Percentiles rank a stretch among this genome's conserved stretches.
Conservation (phyloP, 2,113 vertebrate genomes). For the Nothoprocta perdicaria region DNA sequence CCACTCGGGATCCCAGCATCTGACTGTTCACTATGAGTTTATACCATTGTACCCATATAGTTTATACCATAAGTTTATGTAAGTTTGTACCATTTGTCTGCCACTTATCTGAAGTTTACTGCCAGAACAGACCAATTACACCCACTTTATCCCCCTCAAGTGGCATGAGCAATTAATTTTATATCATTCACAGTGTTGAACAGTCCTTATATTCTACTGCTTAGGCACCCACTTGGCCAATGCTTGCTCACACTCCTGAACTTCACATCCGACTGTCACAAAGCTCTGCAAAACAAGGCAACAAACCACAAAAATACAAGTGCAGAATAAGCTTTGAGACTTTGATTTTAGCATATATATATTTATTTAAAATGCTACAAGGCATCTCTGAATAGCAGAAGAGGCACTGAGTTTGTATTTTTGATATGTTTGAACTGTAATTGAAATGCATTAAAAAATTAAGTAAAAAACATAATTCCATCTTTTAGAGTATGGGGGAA, state of each 20-base stretch:
- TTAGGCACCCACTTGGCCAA: not conserved
- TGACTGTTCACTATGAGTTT: no score
- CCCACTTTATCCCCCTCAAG: not conserved
- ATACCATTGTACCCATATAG: no score
- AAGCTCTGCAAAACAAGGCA: not conserved
- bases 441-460: no score
- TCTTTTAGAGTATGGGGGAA: not conserved
- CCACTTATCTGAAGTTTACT: not conserved
- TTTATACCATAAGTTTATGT: no score
- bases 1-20: not conserved
- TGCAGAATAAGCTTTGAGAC: not conserved
- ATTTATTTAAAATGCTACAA: not conserved
- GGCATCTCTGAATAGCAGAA: not conserved
- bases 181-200: not conserved
- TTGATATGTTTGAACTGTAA: no score
- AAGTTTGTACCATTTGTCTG: not conserved
- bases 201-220: not conserved
- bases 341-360: not conserved
- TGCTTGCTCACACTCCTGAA: not conserved
- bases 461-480: not conserved
- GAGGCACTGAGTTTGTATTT: not conserved
- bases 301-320: not conserved
- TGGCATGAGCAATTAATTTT: not conserved
- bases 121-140: not conserved
- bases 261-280: no score